phyloP scores from a whole-genome alignment of 2,797 vertebrate species.

The Ctenochaetus hawaiiensis region DNA sequence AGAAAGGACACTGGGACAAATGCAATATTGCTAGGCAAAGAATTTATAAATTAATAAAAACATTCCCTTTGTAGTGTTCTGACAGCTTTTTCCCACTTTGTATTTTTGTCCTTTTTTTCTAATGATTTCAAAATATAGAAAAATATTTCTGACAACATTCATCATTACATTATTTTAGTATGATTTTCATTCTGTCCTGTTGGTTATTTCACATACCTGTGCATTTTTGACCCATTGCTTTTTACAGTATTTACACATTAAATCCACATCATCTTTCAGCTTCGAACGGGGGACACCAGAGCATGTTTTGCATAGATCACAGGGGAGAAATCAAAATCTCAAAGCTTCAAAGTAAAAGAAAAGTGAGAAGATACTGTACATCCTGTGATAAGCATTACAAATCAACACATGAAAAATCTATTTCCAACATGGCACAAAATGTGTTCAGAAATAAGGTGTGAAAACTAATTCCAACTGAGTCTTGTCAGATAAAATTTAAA shows the following conservation, averaged over 20 bases:
- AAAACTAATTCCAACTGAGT: constrained; percentile 7
- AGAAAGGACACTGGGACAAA: constrained; percentile 71
- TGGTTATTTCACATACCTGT: constrained; percentile 64
- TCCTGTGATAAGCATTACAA: constrained; percentile 28
- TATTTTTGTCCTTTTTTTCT: constrained; percentile 60
- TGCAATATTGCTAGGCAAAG: constrained; percentile 85
- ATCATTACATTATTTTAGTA: constrained; percentile 74
- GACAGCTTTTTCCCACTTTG: constrained; percentile 75
- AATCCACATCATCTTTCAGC: constrained; percentile 63
- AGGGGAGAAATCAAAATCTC: constrained; percentile 50
- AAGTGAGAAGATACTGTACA: constrained; percentile 20
- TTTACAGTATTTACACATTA: constrained; percentile 80
- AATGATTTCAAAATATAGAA: constrained; percentile 85
- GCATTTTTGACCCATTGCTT: constrained; percentile 47
- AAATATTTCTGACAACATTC: constrained; percentile 88
- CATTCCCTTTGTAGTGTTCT: constrained; percentile 88
- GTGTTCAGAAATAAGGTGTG: constrained; percentile 2
- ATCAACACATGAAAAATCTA: constrained; percentile 16
- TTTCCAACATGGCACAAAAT: constrained; percentile 47
- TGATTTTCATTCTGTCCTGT: constrained; percentile 74
- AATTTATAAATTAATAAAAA: constrained; percentile 91
- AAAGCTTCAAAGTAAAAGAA: constrained; percentile 29
- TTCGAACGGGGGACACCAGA: constrained; percentile 63
- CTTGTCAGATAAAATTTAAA: background rate
- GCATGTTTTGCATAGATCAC: constrained; percentile 88